Evolutionary conservation across 2,797 vertebrate species (phyloP).

Genomic region (Alfaro cultratus): DNA sequence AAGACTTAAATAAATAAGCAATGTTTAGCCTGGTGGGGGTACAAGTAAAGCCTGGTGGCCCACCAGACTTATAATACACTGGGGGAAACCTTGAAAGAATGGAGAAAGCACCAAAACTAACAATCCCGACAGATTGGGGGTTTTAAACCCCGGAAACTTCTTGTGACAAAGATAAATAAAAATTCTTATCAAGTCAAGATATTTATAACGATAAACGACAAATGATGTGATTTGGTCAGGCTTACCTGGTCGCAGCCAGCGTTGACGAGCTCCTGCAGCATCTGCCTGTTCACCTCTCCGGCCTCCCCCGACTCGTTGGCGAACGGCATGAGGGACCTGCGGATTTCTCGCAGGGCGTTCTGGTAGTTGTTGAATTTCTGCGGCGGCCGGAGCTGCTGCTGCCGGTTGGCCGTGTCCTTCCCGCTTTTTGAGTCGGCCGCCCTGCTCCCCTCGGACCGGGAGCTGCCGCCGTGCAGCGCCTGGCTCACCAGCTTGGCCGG

Average conservation of each 20-base stretch:
- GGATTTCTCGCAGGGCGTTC: constrained; percentile 94
- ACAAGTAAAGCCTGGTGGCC: too few relatives aligned
- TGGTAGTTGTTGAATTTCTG: constrained; percentile 98
- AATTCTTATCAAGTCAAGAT: too few relatives aligned
- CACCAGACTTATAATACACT: too few relatives aligned
- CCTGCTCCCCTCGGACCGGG: constrained; percentile 82
- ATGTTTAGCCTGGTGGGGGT: too few relatives aligned
- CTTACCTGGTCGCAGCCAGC: constrained; percentile 96
- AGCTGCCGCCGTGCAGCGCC: constrained; percentile 83
- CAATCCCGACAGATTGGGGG: too few relatives aligned
- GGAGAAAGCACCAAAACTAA: too few relatives aligned
- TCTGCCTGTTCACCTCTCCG: constrained; percentile 94
- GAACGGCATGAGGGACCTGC: constrained; percentile 96
- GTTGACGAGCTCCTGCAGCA: constrained; percentile 97
- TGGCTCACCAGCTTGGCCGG: constrained; percentile 91
- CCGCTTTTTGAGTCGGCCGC: constrained; percentile 80
- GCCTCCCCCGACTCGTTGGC: constrained; percentile 90
- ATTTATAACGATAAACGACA: too few relatives aligned
- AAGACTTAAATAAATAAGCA: background rate
- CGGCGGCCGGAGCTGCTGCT: constrained; percentile 88
- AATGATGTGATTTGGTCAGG: background rate
- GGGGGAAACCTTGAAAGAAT: too few relatives aligned
- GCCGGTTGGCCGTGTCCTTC: constrained; percentile 80
- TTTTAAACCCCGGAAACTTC: too few relatives aligned
- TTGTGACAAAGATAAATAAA: too few relatives aligned